phyloP scores from a whole-genome alignment of 2,888 invertebrate genomes.

The Rhimphoctona megacephalus region DNA sequence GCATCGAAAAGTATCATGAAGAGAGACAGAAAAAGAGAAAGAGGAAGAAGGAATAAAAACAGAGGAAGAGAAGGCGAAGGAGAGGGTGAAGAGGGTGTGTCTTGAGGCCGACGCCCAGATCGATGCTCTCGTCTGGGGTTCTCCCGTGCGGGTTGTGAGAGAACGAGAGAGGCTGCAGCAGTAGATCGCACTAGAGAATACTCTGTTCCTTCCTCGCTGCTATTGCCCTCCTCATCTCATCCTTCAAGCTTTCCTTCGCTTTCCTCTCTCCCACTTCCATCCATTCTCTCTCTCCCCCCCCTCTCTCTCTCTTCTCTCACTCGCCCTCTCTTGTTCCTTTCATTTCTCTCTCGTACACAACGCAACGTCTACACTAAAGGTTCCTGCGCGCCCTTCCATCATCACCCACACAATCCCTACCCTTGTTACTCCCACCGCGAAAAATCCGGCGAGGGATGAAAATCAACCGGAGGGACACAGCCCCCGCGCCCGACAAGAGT shows the following conservation, averaged over 20 bases:
- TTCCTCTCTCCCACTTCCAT: constrained; percentile 19
- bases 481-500: constrained; percentile 29
- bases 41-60: constrained; percentile 48
- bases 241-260: constrained; percentile 48
- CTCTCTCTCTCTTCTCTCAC: constrained; percentile 8
- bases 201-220: constrained; percentile 54
- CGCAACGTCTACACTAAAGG: constrained; percentile 7
- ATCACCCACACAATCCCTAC: constrained; percentile 7
- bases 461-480: constrained; percentile 8
- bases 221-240: constrained; percentile 51
- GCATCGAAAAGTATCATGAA: neutral
- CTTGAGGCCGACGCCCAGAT: constrained; percentile 84
- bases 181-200: constrained; percentile 42
- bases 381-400: constrained; percentile 5
- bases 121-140: constrained; percentile 83
- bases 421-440: constrained; percentile 27
- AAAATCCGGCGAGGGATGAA: constrained; percentile 37
- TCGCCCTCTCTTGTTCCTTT: constrained; percentile 27
- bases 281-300: constrained; percentile 31
- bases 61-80: constrained; percentile 52
- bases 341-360: constrained; percentile 12
- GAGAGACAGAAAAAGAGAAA: neutral
- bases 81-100: constrained; percentile 72
- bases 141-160: constrained; percentile 72
- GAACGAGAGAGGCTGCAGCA: constrained; percentile 52